A percentile compares a stretch with the other conserved stretches of the same genome.
These are phyloP conservation scores for Thamnophis sirtalis DNA, from an alignment of 2,113 vertebrate genomes.

Conservation along the genomic window DNA sequence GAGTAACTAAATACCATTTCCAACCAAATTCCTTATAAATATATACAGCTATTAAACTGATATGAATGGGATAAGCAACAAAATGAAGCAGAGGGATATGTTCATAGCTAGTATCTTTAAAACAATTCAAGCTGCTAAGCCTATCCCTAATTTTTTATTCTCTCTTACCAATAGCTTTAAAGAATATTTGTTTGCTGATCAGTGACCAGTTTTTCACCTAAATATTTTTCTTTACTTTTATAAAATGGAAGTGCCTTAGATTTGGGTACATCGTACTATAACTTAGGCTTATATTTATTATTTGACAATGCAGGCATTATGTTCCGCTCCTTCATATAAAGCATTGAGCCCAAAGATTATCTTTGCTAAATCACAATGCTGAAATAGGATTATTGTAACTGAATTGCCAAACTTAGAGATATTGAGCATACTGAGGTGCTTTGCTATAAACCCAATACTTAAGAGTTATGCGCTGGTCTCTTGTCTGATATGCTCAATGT, in stretches of 20 bases:
- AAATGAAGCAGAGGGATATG: neutral
- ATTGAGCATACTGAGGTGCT: rapidly evolving
- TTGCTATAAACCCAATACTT: neutral
- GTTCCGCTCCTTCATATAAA: neutral
- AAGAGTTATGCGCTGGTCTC: rapidly evolving
- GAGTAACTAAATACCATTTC: neutral
- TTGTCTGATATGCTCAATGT: neutral
- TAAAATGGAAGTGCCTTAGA: neutral
- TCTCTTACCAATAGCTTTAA: neutral
- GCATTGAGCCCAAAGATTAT: neutral
- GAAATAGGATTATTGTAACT: neutral
- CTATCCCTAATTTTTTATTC: neutral
- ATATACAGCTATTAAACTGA: neutral
- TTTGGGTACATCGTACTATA: neutral
- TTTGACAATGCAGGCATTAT: neutral
- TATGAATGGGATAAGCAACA: neutral
- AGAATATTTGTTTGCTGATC: neutral
- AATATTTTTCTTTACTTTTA: neutral
- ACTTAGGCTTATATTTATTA: neutral
- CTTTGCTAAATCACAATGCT: neutral
- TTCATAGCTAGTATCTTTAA: neutral
- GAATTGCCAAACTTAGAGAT: neutral
- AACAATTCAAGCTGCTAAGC: neutral
- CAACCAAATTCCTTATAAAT: neutral
- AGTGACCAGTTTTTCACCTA: neutral